Base-by-base conservation (phyloP, 53 echinoderm and acorn worm genomes). In the Henricia sp. region DNA sequence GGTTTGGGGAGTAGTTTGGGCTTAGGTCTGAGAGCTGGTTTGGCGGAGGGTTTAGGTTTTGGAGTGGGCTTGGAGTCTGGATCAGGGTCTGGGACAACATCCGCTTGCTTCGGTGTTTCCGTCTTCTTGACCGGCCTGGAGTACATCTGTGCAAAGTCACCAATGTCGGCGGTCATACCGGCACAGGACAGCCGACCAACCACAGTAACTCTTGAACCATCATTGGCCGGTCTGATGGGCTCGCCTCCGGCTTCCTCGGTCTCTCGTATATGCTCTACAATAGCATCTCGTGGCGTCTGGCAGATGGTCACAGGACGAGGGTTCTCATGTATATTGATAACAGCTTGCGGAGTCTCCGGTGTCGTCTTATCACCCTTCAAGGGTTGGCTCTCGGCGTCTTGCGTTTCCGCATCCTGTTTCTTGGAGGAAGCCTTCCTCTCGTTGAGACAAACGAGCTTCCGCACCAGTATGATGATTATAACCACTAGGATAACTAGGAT, bases 211-310 rank as follows among this genome's bases (percentile, higher is more conserved):
- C 85, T 42, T 9, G 85, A 71, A 32, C 58, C 72, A 9, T 72
- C 36, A 17, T 85, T 72, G 12, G 72, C 17, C 21, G 71, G 71
- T 41, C 77, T 32, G 9, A 60, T 3, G 20, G 72, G 59, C 24
- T 72, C 41, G 26, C 72, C 66, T 2, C 57, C 72, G 0, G 44
- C 59, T 23, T 57, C 71, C 33, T 72, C 85, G n/a, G 71, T 59
- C 39, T 85, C 85, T 9, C 72, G 43, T 60, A 88, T 67, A 67
- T 93, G 93, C 34, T 92, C 87, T 16, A 74, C 87, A 11, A 89
- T 86, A 8, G 91, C 87, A 37, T 86, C 91, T 20, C 87, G 78
- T 17, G 95, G 95, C 1, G 91, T 95, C 6, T 86, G 73, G 65
- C 91, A 92, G 54, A 92, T 91, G 24, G 76, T 78, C 37, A 95